These are phyloP conservation scores for Ephialtes manifestator DNA, from an alignment of 2,888 invertebrate species.

Conservation along the genomic window DNA sequence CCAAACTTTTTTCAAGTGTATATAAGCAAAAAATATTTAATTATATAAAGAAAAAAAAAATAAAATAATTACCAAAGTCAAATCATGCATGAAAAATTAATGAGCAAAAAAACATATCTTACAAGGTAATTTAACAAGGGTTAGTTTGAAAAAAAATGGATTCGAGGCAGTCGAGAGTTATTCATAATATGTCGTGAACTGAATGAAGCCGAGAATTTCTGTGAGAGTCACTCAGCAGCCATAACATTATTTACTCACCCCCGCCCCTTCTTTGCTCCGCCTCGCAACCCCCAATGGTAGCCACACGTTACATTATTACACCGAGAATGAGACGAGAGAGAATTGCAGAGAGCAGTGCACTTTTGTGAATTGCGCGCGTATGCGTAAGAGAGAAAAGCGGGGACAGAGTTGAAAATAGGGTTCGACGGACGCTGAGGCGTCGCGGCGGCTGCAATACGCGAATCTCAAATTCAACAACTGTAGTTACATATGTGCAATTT, in stretches of 20 bases:
- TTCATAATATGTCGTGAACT: neutral
- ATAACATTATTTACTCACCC: neutral
- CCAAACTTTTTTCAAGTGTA: too few species aligned
- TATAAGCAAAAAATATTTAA: too few species aligned
- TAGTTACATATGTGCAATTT: neutral
- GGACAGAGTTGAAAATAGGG: neutral
- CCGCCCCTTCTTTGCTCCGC: neutral
- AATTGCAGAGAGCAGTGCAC: conserved; percentile 3
- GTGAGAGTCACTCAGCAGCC: neutral
- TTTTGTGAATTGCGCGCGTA: neutral
- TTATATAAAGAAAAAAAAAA: too few species aligned
- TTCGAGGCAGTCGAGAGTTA: neutral
- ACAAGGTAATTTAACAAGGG: too few species aligned
- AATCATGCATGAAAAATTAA: neutral
- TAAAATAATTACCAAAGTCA: neutral
- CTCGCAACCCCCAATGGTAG: neutral
- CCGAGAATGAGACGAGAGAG: neutral
- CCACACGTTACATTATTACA: conserved; percentile 3
- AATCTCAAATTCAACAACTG: neutral
- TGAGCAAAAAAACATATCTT: neutral
- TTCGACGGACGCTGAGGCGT: conserved; percentile 23
- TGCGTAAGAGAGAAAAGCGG: neutral
- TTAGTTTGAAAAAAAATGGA: neutral
- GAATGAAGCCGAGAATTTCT: neutral
- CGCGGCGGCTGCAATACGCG: conserved; percentile 4